A percentile compares a stretch with the other conserved stretches of the same genome.
Evolutionary conservation across 2,113 vertebrate genomes (phyloP).

Genomic region (Hippopotamus amphibius): DNA sequence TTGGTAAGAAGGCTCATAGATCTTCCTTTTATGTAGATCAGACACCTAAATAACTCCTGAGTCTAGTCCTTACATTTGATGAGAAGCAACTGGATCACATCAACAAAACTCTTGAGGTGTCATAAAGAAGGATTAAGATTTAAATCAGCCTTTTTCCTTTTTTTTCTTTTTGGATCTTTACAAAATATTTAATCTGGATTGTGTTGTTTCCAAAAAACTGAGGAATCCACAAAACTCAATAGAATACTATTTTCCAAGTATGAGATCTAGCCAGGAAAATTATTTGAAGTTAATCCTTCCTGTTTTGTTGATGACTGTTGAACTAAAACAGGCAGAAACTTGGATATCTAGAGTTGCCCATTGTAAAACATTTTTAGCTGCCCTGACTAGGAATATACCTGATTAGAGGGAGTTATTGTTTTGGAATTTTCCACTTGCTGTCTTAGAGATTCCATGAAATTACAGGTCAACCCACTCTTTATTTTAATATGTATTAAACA

Average conservation of each 20-base stretch:
- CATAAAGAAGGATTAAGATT: slow-evolving; percentile 9
- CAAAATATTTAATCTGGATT: slow-evolving; percentile 42
- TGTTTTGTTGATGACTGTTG: slow-evolving; percentile 26
- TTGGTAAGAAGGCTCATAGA: not conserved
- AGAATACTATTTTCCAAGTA: slow-evolving; percentile 26
- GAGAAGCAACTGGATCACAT: not conserved
- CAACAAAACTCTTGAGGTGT: not conserved
- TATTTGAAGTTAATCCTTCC: slow-evolving; percentile 50
- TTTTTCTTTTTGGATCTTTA: slow-evolving; percentile 39
- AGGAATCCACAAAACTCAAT: slow-evolving; percentile 33
- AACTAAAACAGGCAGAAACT: slow-evolving; percentile 58
- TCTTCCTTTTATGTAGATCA: not conserved
- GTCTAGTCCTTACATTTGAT: not conserved
- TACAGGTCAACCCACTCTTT: not conserved
- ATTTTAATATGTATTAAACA: not conserved
- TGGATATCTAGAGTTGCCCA: not conserved
- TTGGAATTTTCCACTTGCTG: slow-evolving; percentile 27
- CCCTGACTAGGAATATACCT: not conserved
- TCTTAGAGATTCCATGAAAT: not conserved
- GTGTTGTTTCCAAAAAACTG: not conserved
- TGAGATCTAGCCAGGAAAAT: not conserved
- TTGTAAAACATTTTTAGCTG: not conserved
- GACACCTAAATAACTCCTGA: not conserved
- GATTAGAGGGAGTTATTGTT: not conserved
- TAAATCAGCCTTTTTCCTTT: not conserved